phyloP scores from a whole-genome alignment of 2,113 vertebrate genomes.

The Callorhinus ursinus region DNA sequence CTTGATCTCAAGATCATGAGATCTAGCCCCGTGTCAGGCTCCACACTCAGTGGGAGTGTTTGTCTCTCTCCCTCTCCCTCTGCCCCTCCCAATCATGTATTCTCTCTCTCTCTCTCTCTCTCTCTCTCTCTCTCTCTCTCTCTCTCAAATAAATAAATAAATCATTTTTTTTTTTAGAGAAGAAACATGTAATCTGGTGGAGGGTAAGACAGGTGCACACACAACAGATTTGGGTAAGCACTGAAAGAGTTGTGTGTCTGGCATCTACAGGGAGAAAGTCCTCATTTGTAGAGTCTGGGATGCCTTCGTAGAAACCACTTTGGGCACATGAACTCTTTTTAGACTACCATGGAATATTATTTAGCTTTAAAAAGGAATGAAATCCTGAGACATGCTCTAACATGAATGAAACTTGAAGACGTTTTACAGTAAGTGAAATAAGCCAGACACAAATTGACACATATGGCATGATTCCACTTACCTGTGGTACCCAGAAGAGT shows the following conservation, averaged over 20 bases:
- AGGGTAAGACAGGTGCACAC: background rate
- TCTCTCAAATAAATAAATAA: background rate
- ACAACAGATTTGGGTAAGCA: background rate
- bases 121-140: background rate
- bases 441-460: background rate
- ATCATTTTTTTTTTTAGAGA: no score
- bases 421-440: background rate
- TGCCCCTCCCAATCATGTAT: background rate
- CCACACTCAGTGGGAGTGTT: background rate
- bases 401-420: background rate
- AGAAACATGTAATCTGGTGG: background rate
- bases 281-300: background rate
- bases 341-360: background rate
- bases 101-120: background rate
- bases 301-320: background rate
- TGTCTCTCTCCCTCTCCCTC: background rate
- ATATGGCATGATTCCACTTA: background rate
- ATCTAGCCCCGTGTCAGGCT: background rate
- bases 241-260: accelerated
- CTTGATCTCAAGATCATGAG: background rate
- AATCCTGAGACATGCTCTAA: background rate
- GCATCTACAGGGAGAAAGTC: background rate
- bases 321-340: background rate
- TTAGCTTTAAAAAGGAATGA: background rate
- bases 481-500: background rate